Base-by-base conservation (phyloP, 2,888 invertebrate species). In the Eupithecia vulgata region DNA sequence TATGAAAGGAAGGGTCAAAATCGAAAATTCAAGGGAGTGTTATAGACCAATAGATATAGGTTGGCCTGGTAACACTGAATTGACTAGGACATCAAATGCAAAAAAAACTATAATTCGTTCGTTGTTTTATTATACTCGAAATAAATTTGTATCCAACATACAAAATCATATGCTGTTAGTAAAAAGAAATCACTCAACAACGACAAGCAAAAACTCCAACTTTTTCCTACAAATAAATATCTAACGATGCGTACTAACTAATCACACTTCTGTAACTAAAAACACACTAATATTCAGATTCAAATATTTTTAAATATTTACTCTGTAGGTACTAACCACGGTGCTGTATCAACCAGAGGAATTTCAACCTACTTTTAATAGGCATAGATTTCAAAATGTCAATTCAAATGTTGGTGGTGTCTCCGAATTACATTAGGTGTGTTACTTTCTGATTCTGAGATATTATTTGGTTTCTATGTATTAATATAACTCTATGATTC, bases 141-240 rank as follows among this genome's bases (percentile, higher is more conserved):
- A 61, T 34, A 34, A 61, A 61, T 45, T 45, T 25, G 17, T 42
- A n/a, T 25, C 81, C 80, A 77, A 83, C 78, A 81, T 81, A 78
- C 65, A 66, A 42, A 67, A 52, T 34, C 25, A 72, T 42, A 48
- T 59, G 64, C 72, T 64, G 68, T 68, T 59, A 74, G 73, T 74
- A 75, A 42, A 34, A 73, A 80, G 66, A n/a, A 69, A 71, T 67
- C 80, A 83, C 76, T 82, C 81, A 80, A 81, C 78, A 85, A 84
- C 81, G 80, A 81, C 78, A 85, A 84, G 84, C 85, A 76, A 81
- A n/a, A 82, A 79, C 78, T 74, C 71, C 37, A 66, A 72, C 72
- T 13, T 42, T 74, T 69, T 80, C 85, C 83, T 85, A 88, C 78
- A 78, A 83, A 83, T 79, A 81, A 84, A 81, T 68, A 83, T 81